phyloP scores from a whole-genome alignment of 2,888 invertebrate species.

The Timema podura region DNA sequence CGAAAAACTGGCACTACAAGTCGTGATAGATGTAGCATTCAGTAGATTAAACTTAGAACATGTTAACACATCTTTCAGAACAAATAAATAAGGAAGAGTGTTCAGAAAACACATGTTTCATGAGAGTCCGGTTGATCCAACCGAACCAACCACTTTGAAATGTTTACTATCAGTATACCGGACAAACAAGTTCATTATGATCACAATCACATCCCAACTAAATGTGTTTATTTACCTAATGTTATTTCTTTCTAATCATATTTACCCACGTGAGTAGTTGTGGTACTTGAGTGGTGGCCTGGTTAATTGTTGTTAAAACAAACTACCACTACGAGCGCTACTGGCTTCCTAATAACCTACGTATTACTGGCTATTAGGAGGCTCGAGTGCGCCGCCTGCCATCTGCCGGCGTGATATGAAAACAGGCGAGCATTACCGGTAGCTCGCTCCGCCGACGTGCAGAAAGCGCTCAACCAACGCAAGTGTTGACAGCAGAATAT shows the following conservation, averaged over 20 bases:
- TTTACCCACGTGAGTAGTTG: slow-evolving; percentile 10
- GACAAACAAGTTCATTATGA: too few relatives aligned
- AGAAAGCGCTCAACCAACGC: not conserved
- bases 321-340: not conserved
- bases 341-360: not conserved
- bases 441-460: slow-evolving; percentile 14
- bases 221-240: slow-evolving; percentile 12
- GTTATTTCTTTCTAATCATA: slow-evolving; percentile 17
- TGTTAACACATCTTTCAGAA: too few relatives aligned
- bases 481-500: too few relatives aligned
- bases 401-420: slow-evolving; percentile 16
- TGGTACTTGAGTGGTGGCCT: slow-evolving; percentile 3
- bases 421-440: slow-evolving; percentile 13
- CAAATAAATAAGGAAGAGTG: too few relatives aligned
- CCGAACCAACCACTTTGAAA: too few relatives aligned
- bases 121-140: too few relatives aligned
- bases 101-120: too few relatives aligned
- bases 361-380: not conserved
- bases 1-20: too few relatives aligned
- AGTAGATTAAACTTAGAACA: too few relatives aligned
- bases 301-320: slow-evolving; percentile 15
- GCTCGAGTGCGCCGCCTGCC: slow-evolving; percentile 13
- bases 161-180: too few relatives aligned
- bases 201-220: too few relatives aligned
- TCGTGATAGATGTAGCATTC: too few relatives aligned